Conservation (phyloP, 2,113 vertebrate species). For the Corvus moneduloides region DNA sequence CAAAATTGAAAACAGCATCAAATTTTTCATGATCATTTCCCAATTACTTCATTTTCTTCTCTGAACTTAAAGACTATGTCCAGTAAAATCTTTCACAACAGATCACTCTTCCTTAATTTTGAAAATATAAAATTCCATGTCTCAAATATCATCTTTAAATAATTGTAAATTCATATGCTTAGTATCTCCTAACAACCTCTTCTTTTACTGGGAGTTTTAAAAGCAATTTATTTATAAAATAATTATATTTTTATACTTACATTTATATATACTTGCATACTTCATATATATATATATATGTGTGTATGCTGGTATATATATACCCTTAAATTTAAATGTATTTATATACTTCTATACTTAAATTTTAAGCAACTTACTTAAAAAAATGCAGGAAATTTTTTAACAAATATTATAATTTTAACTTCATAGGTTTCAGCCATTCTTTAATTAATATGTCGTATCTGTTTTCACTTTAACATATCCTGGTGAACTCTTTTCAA, state of each 20-base stretch:
- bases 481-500: neutral
- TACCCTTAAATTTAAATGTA: neutral
- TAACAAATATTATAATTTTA: neutral
- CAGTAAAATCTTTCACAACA: neutral
- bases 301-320: no score
- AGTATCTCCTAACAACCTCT: neutral
- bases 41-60: neutral
- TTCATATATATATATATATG: neutral
- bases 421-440: neutral
- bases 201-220: neutral
- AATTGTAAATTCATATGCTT: neutral
- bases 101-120: neutral
- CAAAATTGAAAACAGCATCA: neutral
- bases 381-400: neutral
- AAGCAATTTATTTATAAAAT: neutral
- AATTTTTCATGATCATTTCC: neutral
- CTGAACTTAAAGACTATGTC: neutral
- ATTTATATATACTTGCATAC: neutral
- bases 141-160: neutral
- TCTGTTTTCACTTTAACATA: neutral
- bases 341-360: neutral
- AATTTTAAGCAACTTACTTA: neutral
- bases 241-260: neutral
- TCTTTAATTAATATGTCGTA: neutral
- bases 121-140: neutral